Evolutionary conservation across 2,113 vertebrate genomes (phyloP).

Genomic region (Saccopteryx leptura): DNA sequence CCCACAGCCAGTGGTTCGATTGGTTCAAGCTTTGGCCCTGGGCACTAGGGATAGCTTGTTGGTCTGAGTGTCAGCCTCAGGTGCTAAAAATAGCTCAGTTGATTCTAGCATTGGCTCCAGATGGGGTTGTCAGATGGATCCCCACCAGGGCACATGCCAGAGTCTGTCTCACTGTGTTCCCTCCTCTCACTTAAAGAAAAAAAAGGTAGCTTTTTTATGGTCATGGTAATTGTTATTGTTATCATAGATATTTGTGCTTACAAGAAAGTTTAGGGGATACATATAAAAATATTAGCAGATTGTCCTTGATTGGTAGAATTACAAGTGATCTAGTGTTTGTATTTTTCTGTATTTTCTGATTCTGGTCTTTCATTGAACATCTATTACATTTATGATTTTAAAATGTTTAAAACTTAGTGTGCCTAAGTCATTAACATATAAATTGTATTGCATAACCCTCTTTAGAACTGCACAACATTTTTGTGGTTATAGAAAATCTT

Average conservation of each 20-base stretch:
- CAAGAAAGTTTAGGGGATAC: background rate
- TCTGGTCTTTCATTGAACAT: background rate
- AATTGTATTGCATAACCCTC: background rate
- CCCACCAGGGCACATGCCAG: too few relatives aligned
- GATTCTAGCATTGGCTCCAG: too few relatives aligned
- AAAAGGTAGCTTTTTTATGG: background rate
- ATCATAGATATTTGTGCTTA: background rate
- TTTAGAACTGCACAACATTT: conserved; percentile 55
- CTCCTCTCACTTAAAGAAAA: too few relatives aligned
- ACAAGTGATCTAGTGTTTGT: background rate
- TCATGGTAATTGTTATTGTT: background rate
- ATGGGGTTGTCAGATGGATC: too few relatives aligned
- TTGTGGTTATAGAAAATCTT: background rate
- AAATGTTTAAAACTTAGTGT: conserved; percentile 39
- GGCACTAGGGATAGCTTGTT: too few relatives aligned
- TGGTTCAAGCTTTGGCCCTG: too few relatives aligned
- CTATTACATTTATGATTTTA: background rate
- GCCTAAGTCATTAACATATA: conserved; percentile 2
- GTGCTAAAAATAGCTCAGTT: too few relatives aligned
- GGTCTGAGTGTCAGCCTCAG: too few relatives aligned
- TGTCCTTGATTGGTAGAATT: conserved; percentile 5
- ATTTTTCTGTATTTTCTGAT: background rate
- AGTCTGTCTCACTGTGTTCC: too few relatives aligned
- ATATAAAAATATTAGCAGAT: background rate
- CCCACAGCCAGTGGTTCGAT: too few relatives aligned